Conservation (phyloP, 2,113 vertebrate species). For the Lontra canadensis region DNA sequence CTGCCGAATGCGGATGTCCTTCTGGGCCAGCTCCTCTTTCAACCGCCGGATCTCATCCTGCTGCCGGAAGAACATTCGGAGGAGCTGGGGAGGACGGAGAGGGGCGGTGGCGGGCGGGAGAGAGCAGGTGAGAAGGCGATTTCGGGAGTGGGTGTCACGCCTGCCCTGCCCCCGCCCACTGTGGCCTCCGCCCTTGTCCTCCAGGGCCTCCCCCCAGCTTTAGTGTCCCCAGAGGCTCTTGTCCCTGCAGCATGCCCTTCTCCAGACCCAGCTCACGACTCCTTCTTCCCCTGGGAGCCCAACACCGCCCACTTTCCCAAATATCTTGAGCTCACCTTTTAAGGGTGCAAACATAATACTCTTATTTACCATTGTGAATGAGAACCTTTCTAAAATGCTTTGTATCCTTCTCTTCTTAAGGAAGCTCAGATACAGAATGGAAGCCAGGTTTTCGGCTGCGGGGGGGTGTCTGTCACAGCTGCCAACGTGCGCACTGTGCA, state of each 20-base stretch:
- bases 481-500: neutral
- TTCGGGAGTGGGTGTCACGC: rapidly evolving
- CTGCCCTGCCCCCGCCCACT: neutral
- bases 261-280: neutral
- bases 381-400: neutral
- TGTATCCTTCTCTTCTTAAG: neutral
- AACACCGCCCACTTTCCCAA: neutral
- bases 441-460: neutral
- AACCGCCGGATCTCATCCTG: constrained; percentile 96
- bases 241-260: neutral
- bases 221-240: neutral
- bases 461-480: too few species aligned
- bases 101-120: neutral
- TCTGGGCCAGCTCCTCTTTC: constrained; percentile 94
- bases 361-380: neutral
- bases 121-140: constrained; percentile 12
- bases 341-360: neutral
- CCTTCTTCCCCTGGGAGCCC: neutral
- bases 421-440: neutral
- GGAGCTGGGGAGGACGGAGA: constrained; percentile 85
- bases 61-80: constrained; percentile 98
- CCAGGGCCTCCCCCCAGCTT: too few species aligned
- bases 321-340: neutral
- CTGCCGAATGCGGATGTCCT: constrained; percentile 95
- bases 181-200: neutral